phyloP scores from a whole-genome alignment of 2,888 invertebrate genomes.

The Pemphredon lugubris region DNA sequence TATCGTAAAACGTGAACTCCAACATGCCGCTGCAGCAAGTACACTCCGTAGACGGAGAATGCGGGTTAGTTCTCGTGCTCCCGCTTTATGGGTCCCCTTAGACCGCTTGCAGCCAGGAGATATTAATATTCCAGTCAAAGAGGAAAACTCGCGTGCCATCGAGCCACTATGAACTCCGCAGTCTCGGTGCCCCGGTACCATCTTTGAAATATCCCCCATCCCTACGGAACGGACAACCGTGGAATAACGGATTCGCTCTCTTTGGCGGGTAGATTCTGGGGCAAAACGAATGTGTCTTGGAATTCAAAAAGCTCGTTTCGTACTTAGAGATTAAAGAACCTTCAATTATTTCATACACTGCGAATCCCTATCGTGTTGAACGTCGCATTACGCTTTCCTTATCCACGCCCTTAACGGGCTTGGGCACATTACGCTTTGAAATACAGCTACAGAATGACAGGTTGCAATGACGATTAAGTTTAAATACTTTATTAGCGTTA shows the following conservation, averaged over 20 bases:
- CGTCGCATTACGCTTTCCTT: too few relatives aligned
- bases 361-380: too few relatives aligned
- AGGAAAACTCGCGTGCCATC: slow-evolving; percentile 59
- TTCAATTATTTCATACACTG: too few relatives aligned
- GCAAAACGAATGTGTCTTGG: slow-evolving; percentile 33
- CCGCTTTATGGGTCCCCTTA: slow-evolving; percentile 57
- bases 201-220: slow-evolving; percentile 67
- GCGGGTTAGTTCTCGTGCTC: slow-evolving; percentile 45
- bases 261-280: slow-evolving; percentile 24
- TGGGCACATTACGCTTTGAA: too few relatives aligned
- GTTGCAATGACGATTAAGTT: too few relatives aligned
- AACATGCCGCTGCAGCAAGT: slow-evolving; percentile 13
- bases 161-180: slow-evolving; percentile 48
- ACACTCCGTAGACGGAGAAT: slow-evolving; percentile 1
- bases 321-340: too few relatives aligned
- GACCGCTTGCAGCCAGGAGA: slow-evolving; percentile 46
- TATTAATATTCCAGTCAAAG: slow-evolving; percentile 68
- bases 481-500: too few relatives aligned
- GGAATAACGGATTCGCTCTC: slow-evolving; percentile 62
- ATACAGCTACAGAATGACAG: too few relatives aligned
- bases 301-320: slow-evolving; percentile 24
- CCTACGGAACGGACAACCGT: slow-evolving; percentile 57
- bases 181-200: slow-evolving; percentile 62
- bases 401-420: too few relatives aligned
- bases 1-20: slow-evolving; percentile 32